Evolutionary conservation across 1,140 invertebrate species (phyloP), one percentile per base, ranked within the genome.

Genomic region (Centruroides vittatus): DNA sequence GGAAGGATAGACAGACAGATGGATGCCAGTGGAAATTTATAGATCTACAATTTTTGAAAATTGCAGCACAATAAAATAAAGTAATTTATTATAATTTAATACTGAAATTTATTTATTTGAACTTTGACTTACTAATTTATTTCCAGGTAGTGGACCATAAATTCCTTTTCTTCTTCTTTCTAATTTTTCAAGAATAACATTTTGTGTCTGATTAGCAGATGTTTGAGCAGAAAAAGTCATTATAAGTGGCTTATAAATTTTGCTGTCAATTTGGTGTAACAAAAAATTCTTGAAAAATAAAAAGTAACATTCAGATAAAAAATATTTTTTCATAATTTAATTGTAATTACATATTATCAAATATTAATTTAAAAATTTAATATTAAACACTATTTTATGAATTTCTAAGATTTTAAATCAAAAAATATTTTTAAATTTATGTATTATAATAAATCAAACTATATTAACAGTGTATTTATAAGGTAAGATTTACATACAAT

Each of bases 151-250:
- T 5, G 93, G 91, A 0, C 93, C 93, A 73, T 81, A 96, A n/a
- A 94, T 86, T 4, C 92, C 92, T 80, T 95, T 95, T 60, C 89
- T 80, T 61, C 93, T 79, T 73, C 93, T 95, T 72, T 96, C 92
- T 58, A 97, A 74, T 74, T 94, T 95, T 12, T 83, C 85, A 91
- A 96, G 94, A 55, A 98, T 90, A 55, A 95, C 91, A 70, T 94
- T 89, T 76, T 96, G 93, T 0, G 89, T 93, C 73, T 91, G 87
- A 76, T 89, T 93, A 11, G 92, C 89, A 35, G 86, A 88, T 0
- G 93, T 95, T 78, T 95, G 89, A 0, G 91, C 91, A 1, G 92
- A 95, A 73, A 96, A 96, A 68, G 88, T 93, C 63, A 96, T 85
- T 61, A 93, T 84, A 4, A 92, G 70, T 0, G 91, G 88, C 71